Conservation (phyloP, 2,797 vertebrate genomes). For the Crax fasciolata region DNA sequence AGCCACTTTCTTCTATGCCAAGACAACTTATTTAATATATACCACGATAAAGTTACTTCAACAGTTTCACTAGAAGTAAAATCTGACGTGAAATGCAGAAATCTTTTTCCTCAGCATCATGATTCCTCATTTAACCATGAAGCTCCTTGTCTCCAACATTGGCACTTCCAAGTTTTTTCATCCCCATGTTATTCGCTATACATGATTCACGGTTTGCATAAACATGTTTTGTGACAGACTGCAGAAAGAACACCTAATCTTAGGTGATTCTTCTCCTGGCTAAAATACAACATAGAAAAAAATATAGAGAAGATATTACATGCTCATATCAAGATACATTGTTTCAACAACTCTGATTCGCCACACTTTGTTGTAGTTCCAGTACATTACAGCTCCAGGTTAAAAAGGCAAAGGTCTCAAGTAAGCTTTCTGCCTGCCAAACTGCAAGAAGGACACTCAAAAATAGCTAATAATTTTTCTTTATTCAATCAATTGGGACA, state of each 20-base stretch:
- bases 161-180: not conserved
- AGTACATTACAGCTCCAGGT: not conserved
- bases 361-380: not conserved
- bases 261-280: not conserved
- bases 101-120: not conserved
- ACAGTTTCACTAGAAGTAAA: not conserved
- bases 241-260: not conserved
- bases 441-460: not conserved
- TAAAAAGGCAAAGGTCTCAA: not conserved
- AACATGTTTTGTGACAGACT: not conserved
- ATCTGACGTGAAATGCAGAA: not conserved
- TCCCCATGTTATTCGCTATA: not conserved
- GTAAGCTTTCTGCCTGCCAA: not conserved
- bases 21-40: not conserved
- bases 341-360: not conserved
- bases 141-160: not conserved
- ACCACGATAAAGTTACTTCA: not conserved
- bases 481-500: not conserved
- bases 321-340: not conserved
- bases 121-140: not conserved
- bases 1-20: not conserved
- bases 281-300: not conserved
- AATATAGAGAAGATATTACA: not conserved
- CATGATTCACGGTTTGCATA: not conserved
- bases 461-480: not conserved